Percentiles rank a stretch among this genome's conserved stretches.
phyloP scores from a whole-genome alignment of 2,888 invertebrate genomes.

The Catocala fraxini region DNA sequence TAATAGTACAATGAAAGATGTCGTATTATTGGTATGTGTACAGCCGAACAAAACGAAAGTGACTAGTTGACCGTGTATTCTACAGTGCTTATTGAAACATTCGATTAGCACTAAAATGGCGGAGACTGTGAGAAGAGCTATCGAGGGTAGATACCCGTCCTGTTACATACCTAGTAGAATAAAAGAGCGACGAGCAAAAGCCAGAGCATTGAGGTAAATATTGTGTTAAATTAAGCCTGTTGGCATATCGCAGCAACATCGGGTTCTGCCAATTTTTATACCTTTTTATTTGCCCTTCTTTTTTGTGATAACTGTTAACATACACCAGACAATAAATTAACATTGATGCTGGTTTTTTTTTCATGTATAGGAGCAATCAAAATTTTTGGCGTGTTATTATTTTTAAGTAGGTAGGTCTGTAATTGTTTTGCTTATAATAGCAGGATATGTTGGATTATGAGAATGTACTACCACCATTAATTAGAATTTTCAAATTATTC shows the following conservation, averaged over 20 bases:
- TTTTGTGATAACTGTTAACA: slow-evolving; percentile 5
- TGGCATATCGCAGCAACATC: slow-evolving; percentile 24
- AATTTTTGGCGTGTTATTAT: slow-evolving; percentile 13
- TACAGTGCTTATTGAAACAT: slow-evolving; percentile 63
- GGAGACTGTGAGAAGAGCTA: slow-evolving; percentile 90
- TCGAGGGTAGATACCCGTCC: slow-evolving; percentile 93
- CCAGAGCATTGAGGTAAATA: slow-evolving; percentile 86
- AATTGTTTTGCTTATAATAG: slow-evolving; percentile 14
- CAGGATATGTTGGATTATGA: slow-evolving; percentile 16
- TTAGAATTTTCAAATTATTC: no score
- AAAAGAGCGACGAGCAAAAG: slow-evolving; percentile 91
- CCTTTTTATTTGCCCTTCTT: slow-evolving; percentile 17
- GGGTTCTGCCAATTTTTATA: slow-evolving; percentile 19
- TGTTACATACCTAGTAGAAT: slow-evolving; percentile 91
- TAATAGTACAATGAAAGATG: slow-evolving; percentile 75
- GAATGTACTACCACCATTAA: slow-evolving; percentile 4
- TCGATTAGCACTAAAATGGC: slow-evolving; percentile 87
- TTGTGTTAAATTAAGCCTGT: slow-evolving; percentile 28
- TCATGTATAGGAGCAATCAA: neutral
- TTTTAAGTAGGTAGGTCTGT: slow-evolving; percentile 15
- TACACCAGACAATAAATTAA: neutral
- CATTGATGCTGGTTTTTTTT: slow-evolving; percentile 1
- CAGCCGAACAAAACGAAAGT: slow-evolving; percentile 86
- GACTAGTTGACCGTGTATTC: slow-evolving; percentile 76
- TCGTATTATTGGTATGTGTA: slow-evolving; percentile 79